These are phyloP conservation scores for Aspidiotus rigidus DNA, from an alignment of 2,888 invertebrate genomes.

Conservation along the genomic window DNA sequence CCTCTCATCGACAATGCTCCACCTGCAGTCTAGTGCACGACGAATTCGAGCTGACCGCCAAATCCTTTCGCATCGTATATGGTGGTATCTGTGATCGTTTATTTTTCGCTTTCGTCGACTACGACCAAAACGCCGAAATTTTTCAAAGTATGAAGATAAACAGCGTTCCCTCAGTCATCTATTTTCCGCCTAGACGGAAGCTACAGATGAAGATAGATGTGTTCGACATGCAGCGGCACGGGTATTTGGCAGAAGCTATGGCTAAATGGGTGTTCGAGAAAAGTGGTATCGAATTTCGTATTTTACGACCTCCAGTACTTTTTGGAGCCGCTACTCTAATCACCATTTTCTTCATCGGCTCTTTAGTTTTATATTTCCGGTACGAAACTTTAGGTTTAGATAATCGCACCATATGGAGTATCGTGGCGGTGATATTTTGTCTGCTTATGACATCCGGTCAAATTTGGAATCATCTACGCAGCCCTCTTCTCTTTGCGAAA, in stretches of 20 bases:
- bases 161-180: constrained; percentile 96
- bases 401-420: constrained; percentile 70
- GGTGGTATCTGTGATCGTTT: constrained; percentile 75
- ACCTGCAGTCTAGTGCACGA: constrained; percentile 72
- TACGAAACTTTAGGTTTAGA: constrained; percentile 6
- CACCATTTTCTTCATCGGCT: constrained; percentile 8
- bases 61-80: constrained; percentile 87
- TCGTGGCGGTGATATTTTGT: constrained; percentile 55
- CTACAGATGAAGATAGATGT: constrained; percentile 83
- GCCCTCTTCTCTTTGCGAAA: constrained; percentile 92
- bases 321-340: constrained; percentile 3
- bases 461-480: constrained; percentile 99
- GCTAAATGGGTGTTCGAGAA: constrained; percentile 93
- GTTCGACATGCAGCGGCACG: constrained; percentile 92
- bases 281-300: constrained; percentile 80
- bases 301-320: constrained; percentile 10
- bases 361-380: constrained; percentile 13
- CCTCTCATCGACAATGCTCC: constrained; percentile 81
- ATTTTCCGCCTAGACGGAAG: constrained; percentile 94
- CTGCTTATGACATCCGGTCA: constrained; percentile 98
- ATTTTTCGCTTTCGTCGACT: constrained; percentile 96
- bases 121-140: constrained; percentile 95
- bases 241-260: constrained; percentile 91
- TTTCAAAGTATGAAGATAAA: constrained; percentile 88
- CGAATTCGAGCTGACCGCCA: constrained; percentile 89